Base-by-base conservation (phyloP, 2,113 vertebrate genomes). In the Anguilla rostrata region DNA sequence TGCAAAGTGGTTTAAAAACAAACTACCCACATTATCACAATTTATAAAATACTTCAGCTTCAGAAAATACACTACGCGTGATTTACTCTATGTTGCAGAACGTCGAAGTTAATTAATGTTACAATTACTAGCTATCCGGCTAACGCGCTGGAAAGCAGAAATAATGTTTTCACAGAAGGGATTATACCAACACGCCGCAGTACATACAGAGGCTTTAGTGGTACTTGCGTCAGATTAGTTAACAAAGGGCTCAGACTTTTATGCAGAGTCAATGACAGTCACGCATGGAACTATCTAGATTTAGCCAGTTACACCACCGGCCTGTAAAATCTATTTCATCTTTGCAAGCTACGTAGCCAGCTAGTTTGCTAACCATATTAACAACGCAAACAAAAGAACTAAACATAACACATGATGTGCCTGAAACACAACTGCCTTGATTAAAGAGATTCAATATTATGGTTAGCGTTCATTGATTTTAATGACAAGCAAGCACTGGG, bases 241-340 rank as follows among this genome's bases (percentile, higher is more conserved):
- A 53, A 14, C 22, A 66, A 22, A 66, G 60, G 20, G 22, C 18
- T 5, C 60, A 26, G 60, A 66, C 22, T 22, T 66, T 5, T 66
- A 75, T 34, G 9, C 29, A 75, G 20, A 26, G 9, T 75, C 26
- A 75, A n/a, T 75, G 71, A 75, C 71, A 75, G 71, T n/a, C 63
- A 34, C 71, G 34, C 71, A 29, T 2, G n/a, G n/a, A 75, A 75
- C 71, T 9, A 75, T 75, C 71, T 75, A 26, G 71, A 75, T 75
- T 75, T 75, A 34, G 71, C 71, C 16, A 34, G 71, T 75, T 11
- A 12, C n/a, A 29, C 7, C n/a, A 34, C 71, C 12, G 71, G 71
- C 71, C 71, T 75, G n/a, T 22, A n/a, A n/a, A 80, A 80, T 41
- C 78, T 20, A 39, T 80, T 80, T 80, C 39, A 80, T 80, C 39